Evolutionary conservation across 1,140 invertebrate species (phyloP), one percentile per base, ranked within the genome.

Genomic region (Drosophila ironensis): DNA sequence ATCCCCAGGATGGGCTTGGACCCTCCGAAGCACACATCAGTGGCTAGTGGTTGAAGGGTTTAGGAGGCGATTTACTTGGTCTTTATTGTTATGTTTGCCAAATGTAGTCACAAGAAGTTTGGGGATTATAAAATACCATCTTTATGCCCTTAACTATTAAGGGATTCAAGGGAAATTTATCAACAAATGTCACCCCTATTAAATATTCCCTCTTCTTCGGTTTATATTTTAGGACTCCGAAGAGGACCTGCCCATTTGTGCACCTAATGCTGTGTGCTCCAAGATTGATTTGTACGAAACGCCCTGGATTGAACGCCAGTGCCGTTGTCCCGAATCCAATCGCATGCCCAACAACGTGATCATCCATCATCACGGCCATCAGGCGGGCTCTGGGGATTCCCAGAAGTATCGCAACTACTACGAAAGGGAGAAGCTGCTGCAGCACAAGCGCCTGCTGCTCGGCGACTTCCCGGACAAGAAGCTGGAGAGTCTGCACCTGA

Each of bases 291-390:
- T 96, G 17, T 97, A 97, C 88, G 94, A 95, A 50, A 92, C 92
- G 17, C 96, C 96, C 0, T 97, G 96, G 96, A 93, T 97, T 9
- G 96, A 97, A 90, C 93, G 94, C 73, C 96, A 97, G 86, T 97
- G 96, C 84, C 93, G 95, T 24, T 98, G 96, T 91, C 92, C 95
- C 25, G 84, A 87, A 42, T 73, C 78, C 0, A 89, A 89, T 80
- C 84, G 84, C 1, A 52, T 82, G 61, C 84, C 87, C 57, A 88
- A 89, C 44, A 72, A 78, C n/a, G 54, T 89, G 4, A 53, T 89
- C 4, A 57, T 89, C 7, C 88, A 88, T 54, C 82, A 89, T 52
- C 78, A 89, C 24, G 40, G 45, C n/a, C 66, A 70, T 24, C 35
- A 44, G 6, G 44, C 37, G 16, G 40, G 16, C 3, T 14, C 74